Conservation (phyloP, 2,113 vertebrate genomes). For the Rhea pennata region DNA sequence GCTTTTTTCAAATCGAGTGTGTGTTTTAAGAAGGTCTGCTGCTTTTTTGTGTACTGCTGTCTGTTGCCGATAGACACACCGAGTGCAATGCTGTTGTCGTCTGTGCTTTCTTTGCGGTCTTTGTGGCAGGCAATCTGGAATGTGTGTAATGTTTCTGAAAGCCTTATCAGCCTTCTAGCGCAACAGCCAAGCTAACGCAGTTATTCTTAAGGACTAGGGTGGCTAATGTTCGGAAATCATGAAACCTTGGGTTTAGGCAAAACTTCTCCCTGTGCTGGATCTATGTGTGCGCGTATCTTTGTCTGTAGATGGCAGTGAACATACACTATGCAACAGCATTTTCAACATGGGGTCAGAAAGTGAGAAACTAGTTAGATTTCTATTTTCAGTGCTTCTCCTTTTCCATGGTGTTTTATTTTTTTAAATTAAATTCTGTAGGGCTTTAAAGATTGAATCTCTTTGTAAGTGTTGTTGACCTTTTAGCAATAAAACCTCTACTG, state of each 20-base stretch:
- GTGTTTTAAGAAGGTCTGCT: background rate
- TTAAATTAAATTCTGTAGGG: conserved; percentile 18
- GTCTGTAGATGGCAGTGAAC: conserved; percentile 65
- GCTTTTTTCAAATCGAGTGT: background rate
- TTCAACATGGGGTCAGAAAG: background rate
- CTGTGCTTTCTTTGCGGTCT: background rate
- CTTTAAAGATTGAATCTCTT: conserved; percentile 46
- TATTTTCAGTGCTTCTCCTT: background rate
- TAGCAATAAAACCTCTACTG: conserved; percentile 8
- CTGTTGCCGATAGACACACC: background rate
- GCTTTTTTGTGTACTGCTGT: background rate
- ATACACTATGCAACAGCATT: background rate
- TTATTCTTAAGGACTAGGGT: background rate
- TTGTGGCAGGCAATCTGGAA: background rate
- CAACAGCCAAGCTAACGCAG: background rate
- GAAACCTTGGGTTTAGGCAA: background rate
- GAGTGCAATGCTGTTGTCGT: background rate
- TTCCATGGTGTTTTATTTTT: background rate
- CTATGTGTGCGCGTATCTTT: background rate
- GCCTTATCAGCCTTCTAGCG: background rate
- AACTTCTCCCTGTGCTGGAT: background rate
- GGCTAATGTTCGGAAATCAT: accelerated
- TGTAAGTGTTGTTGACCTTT: conserved; percentile 41
- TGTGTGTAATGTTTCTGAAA: background rate
- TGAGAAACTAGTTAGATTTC: background rate